Evolutionary conservation across 2,797 vertebrate species (phyloP), one percentile per base, ranked within the genome.

Genomic region (Falco rusticolus): DNA sequence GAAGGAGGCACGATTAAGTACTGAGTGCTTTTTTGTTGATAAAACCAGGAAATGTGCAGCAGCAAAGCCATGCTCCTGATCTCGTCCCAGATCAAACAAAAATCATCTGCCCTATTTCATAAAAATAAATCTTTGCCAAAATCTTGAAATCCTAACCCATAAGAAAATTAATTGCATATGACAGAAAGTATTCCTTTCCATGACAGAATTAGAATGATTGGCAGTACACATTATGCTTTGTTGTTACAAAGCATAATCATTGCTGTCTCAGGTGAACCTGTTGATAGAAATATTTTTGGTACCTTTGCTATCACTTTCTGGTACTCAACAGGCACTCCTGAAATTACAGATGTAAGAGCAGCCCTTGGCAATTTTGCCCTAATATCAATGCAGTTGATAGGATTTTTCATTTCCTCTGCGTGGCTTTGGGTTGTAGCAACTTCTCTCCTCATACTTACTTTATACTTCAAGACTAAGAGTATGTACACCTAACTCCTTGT

Each of bases 371-470:
- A 50, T 80, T 89, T 72, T 84, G 39, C 57, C 50, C 19, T 22
- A 48, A 33, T 28, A 88, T 70, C 59, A 70, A 47, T 47, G 34
- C 22, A 70, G 24, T 41, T 84, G 22, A 72, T 24, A 33, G n/a
- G 54, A 93, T 63, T 92, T 89, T 89, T 84, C 33, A 88, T 84
- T 91, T 88, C 37, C n/a, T 87, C 39, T 84, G 34, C 31, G 6
- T 1, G 9, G 17, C 39, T 91, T 87, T 51, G 28, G 8, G 16
- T 48, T 11, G 3, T 24, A 59, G 47, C 9, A 94, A 65, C 50
- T 41, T 88, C 16, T 60, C 31, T 81, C 16, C 47, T 84, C 2
- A 17, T 14, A 21, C 15, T 37, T 56, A 54, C 37, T 16, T 70
- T 39, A 26, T 9, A 48, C 33, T 66, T 70, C 28, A 21, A 68